Base-by-base conservation (phyloP, 2,113 vertebrate species). In the Poecilia latipinna region DNA sequence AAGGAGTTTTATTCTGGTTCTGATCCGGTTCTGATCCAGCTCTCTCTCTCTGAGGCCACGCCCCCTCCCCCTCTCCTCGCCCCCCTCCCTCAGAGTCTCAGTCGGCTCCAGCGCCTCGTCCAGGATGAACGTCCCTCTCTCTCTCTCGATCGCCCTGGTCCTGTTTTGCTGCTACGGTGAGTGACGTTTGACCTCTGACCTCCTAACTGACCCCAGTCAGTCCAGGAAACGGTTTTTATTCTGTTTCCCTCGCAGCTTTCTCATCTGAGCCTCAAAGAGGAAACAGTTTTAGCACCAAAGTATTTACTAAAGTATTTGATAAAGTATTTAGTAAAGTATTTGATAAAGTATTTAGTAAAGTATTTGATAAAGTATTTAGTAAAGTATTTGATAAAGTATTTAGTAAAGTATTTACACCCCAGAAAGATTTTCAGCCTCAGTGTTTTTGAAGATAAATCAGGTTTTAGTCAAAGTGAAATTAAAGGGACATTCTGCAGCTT, bases 61-160 rank as follows among this genome's bases (percentile, higher is more conserved):
- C 65, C 74, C 15, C 61, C 65, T 63, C 8, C 61, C 12, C 3
- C 10, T 6, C 19, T 13, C 26, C 62, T 4, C 32, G 1, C 57
- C 3, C 4, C 31, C 22, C 62, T 51, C 29, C 22, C 54, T 60
- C 44, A 51, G 8, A 57, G 13, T n/a, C 70, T 75, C 82, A 75
- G 64, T 85, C 60, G 24, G 66, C 22, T 13, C 12, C 1, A 61
- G 70, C 83, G 79, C 75, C 62, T 71, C 10, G 0, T 71, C 62
- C 82, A 81, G 67, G 80, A 87, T 89, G 88, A 77, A 83, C 6
- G 19, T 60, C 28, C 28, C 48, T 19, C 70, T 86, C 32, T 60
- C 72, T 44, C 74, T 89, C 69, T 84, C 66, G 42, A 12, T 85
- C 4, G 28, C 72, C 51, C 61, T 87, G 42, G 33, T 87, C 44